Evolutionary conservation across 1,140 invertebrate species (phyloP), one percentile per base, ranked within the genome.

Genomic region (Zophobas morio): DNA sequence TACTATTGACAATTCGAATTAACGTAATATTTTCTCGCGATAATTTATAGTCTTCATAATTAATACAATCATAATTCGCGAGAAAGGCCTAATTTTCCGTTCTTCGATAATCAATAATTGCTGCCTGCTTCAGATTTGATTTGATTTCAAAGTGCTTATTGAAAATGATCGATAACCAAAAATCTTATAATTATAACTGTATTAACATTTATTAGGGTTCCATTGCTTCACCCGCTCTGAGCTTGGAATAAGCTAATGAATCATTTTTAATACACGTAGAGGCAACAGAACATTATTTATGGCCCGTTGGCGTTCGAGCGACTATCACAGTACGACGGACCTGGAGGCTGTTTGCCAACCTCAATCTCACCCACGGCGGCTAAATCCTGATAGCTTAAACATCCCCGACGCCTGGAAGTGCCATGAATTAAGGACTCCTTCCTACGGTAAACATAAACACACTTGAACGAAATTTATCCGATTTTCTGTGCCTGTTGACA

Each of bases 151-250:
- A 42, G 60, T 66, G 35, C 37, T 66, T 54, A 73, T 73, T 73
- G 71, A 73, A 73, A 73, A 73, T 73, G 71, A 73, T 73, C 71
- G 71, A 73, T 73, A 53, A 56, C 54, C 54, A 20, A 34, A 42
- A 40, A 73, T 73, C 56, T 73, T 73, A 73, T 73, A 73, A 73
- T 73, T 73, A 20, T 20, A 73, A 73, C 71, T 49, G 56, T 56
- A 73, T 73, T 73, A 73, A 73, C 71, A 73, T 73, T 73, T 73
- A 73, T 73, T 73, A 73, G 56, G 35, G 71, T 56, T 73, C 71
- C 71, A 73, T 47, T 73, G 49, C 71, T 72, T 72, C 8, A 72
- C 51, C 70, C 70, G 70, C 37, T 47, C 37, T 32, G 35, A 66
- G 49, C 54, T 71, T 73, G 71, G 56, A 73, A 73, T 49, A 73